Conservation (phyloP, 2,888 invertebrate genomes). For the Abrostola triplasia region DNA sequence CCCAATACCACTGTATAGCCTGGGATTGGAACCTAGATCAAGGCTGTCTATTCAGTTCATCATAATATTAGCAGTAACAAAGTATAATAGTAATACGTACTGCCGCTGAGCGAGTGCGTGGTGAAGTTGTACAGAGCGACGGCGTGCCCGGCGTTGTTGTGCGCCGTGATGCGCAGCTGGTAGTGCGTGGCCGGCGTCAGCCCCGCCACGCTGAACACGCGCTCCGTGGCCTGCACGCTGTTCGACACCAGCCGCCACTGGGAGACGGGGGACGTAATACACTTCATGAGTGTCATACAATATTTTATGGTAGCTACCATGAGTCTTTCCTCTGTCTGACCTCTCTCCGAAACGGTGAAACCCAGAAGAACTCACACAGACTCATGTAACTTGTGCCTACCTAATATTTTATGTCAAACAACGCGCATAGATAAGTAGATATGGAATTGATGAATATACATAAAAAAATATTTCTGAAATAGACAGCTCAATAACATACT, state of each 20-base stretch:
- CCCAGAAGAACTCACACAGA: too few species aligned
- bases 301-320: neutral
- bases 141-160: conserved; percentile 96
- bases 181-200: conserved; percentile 93
- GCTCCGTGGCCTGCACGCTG: conserved; percentile 94
- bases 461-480: too few species aligned
- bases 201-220: conserved; percentile 94
- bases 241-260: conserved; percentile 94
- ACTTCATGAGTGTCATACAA: neutral
- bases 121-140: conserved; percentile 95
- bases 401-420: too few species aligned
- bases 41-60: neutral
- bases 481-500: too few species aligned
- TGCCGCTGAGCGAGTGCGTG: conserved; percentile 92
- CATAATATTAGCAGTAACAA: neutral
- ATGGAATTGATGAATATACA: too few species aligned
- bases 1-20: too few species aligned
- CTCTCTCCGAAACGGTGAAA: too few species aligned
- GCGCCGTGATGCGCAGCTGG: conserved; percentile 92
- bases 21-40: too few species aligned
- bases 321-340: too few species aligned
- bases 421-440: too few species aligned
- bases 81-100: conserved; percentile 80
- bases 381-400: too few species aligned
- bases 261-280: neutral